These are phyloP conservation scores for Chironomus tentans DNA, from an alignment of 2,888 invertebrate species.

Conservation along the genomic window DNA sequence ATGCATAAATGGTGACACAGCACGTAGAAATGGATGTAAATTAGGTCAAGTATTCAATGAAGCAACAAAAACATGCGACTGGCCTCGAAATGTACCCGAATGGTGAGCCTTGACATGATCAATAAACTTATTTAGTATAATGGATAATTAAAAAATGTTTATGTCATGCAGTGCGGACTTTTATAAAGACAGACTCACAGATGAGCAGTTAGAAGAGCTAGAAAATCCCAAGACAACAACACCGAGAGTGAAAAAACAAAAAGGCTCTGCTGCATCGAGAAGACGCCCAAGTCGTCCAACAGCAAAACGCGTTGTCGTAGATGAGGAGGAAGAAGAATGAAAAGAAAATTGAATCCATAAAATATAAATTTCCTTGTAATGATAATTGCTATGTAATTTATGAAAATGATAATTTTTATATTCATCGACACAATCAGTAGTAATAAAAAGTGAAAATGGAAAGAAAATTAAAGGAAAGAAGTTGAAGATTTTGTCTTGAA, in stretches of 20 bases:
- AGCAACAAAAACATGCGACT: constrained; percentile 65
- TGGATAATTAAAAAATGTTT: constrained; percentile 23
- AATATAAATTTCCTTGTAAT: not conserved
- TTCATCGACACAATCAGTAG: not conserved
- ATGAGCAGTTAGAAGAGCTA: constrained; percentile 65
- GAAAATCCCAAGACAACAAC: constrained; percentile 66
- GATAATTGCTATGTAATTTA: constrained; percentile 20
- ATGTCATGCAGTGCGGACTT: constrained; percentile 60
- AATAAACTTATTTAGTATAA: not conserved
- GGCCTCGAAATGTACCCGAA: constrained; percentile 80
- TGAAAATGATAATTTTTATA: constrained; percentile 10
- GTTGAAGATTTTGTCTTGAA: too few species aligned
- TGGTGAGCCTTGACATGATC: constrained; percentile 52
- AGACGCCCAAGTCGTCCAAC: not conserved
- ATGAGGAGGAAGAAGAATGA: not conserved
- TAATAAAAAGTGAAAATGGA: too few species aligned
- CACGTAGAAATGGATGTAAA: constrained; percentile 78
- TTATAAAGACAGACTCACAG: constrained; percentile 78
- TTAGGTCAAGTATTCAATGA: constrained; percentile 85
- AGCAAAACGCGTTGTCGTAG: not conserved
- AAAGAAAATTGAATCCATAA: not conserved
- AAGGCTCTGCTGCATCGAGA: constrained; percentile 34
- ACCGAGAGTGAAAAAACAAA: constrained; percentile 43
- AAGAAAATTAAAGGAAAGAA: too few species aligned
- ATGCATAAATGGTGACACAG: constrained; percentile 78